Conservation (phyloP, 2,888 invertebrate genomes). For the Diaperis boleti region DNA sequence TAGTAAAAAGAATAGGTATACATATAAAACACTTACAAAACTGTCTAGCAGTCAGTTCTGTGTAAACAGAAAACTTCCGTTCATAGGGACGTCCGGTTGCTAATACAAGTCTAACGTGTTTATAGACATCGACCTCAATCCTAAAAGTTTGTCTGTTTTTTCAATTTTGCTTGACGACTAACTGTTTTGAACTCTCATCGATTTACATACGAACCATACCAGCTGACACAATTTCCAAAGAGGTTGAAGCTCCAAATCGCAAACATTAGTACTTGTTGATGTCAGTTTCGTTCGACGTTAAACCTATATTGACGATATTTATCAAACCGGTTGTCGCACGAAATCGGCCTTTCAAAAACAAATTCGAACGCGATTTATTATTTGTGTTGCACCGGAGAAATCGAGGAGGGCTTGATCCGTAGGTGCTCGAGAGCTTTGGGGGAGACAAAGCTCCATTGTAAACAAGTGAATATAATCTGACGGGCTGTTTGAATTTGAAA, state of each 20-base stretch:
- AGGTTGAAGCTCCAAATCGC: conserved; percentile 9
- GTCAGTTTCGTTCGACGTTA: conserved; percentile 13
- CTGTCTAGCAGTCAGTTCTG: no score
- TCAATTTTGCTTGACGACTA: background rate
- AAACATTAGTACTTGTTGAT: conserved; percentile 17
- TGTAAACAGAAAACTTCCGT: no score
- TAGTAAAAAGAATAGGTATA: no score
- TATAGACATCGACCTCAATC: no score
- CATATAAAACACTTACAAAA: no score
- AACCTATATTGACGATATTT: conserved; percentile 17
- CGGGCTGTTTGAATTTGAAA: conserved; percentile 35
- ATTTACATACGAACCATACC: background rate
- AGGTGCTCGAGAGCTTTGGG: conserved; percentile 29
- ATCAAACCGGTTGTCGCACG: conserved; percentile 23
- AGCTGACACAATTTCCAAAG: conserved; percentile 9
- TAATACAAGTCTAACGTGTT: no score
- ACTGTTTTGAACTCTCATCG: background rate
- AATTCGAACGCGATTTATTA: conserved; percentile 30
- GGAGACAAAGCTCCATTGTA: conserved; percentile 40
- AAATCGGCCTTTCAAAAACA: conserved; percentile 9
- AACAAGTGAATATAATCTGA: conserved; percentile 40
- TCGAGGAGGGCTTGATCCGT: conserved; percentile 27
- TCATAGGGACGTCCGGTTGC: no score
- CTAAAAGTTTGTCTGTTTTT: no score
- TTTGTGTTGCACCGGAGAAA: conserved; percentile 23